These are phyloP conservation scores for Trematomus bernacchii DNA, from an alignment of 2,797 vertebrate species.

Conservation along the genomic window DNA sequence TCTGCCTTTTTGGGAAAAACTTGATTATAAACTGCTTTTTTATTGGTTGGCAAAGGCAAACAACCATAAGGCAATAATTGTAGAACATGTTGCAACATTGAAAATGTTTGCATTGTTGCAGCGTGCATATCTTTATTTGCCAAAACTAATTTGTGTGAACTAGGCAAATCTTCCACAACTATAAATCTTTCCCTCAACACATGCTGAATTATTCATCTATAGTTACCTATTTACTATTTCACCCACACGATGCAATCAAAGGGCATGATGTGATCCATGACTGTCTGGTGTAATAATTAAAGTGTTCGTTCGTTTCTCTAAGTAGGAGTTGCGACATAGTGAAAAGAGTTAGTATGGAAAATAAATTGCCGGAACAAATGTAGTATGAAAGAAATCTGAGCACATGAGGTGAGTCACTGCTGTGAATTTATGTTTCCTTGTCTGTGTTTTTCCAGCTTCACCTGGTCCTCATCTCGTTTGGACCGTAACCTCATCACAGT, in stretches of 20 bases:
- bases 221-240: background rate
- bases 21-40: too few relatives aligned
- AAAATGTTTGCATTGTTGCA: background rate
- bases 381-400: background rate
- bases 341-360: background rate
- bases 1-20: too few relatives aligned
- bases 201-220: constrained; percentile 7
- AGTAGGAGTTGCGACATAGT: background rate
- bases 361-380: background rate
- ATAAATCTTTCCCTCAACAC: background rate
- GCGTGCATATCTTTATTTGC: background rate
- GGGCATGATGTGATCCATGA: constrained; percentile 19
- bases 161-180: background rate
- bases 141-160: constrained; percentile 2
- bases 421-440: constrained; percentile 25
- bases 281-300: constrained; percentile 42
- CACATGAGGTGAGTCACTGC: background rate
- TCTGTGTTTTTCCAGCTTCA: constrained; percentile 88
- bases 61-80: too few relatives aligned
- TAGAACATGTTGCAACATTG: background rate
- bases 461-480: constrained; percentile 93
- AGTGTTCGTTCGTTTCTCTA: background rate
- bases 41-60: too few relatives aligned
- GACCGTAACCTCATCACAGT: constrained; percentile 96
- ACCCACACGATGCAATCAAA: constrained; percentile 9